Conservation (phyloP, 2,113 vertebrate genomes). For the Gadus chalcogrammus region DNA sequence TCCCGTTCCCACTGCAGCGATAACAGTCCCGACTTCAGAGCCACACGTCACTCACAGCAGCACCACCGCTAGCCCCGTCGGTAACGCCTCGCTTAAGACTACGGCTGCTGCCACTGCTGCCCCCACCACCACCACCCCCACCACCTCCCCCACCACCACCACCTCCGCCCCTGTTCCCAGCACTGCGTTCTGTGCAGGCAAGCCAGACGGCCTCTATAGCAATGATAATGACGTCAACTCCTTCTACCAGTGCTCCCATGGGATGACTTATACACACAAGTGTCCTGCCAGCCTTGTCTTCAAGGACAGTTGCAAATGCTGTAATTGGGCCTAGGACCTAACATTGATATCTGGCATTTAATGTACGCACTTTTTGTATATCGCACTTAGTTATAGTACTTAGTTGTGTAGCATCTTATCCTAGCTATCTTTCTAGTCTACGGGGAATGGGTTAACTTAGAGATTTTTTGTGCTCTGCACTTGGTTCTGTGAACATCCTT, state of each 20-base stretch:
- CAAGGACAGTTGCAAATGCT: conserved; percentile 49
- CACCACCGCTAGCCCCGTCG: background rate
- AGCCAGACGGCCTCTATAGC: conserved; percentile 40
- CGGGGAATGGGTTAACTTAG: too few relatives aligned
- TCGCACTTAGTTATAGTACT: too few relatives aligned
- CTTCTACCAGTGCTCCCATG: conserved; percentile 51
- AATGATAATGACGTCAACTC: conserved; percentile 20
- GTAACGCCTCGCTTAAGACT: too few relatives aligned
- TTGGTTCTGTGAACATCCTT: too few relatives aligned
- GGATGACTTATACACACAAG: conserved; percentile 9
- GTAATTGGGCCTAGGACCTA: conserved; percentile 49
- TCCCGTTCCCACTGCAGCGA: background rate
- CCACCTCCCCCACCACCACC: too few relatives aligned
- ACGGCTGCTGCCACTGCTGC: too few relatives aligned
- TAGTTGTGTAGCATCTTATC: too few relatives aligned
- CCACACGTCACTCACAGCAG: background rate
- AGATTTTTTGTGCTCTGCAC: too few relatives aligned
- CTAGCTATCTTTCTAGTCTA: too few relatives aligned
- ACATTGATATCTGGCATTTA: background rate
- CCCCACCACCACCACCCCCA: too few relatives aligned
- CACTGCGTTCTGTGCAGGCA: conserved; percentile 45
- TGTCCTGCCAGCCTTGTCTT: conserved; percentile 51
- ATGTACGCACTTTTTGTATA: too few relatives aligned
- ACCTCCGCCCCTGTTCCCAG: conserved; percentile 4
- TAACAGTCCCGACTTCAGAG: background rate